Percentiles rank a stretch among this genome's conserved stretches.
These are phyloP conservation scores for Eupeodes latifasciatus DNA, from an alignment of 2,888 invertebrate species.

Conservation along the genomic window DNA sequence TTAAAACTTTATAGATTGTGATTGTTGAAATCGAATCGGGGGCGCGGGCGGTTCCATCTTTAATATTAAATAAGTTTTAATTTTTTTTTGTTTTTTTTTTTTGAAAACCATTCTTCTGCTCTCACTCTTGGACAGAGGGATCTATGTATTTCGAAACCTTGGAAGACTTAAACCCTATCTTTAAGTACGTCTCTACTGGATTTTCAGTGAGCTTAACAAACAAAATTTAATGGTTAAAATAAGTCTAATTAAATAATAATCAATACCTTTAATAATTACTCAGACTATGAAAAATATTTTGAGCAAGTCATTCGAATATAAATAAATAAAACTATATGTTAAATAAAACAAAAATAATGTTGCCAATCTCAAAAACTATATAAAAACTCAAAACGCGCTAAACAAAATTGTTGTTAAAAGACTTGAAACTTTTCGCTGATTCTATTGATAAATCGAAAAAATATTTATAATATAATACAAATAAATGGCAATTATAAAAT, in stretches of 20 bases:
- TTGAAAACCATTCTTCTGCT: slow-evolving; percentile 52
- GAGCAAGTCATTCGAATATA: slow-evolving; percentile 65
- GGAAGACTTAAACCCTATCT: slow-evolving; percentile 66
- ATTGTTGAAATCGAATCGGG: slow-evolving; percentile 55
- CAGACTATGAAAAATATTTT: slow-evolving; percentile 68
- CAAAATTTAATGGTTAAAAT: slow-evolving; percentile 43
- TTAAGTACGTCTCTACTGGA: slow-evolving; percentile 56
- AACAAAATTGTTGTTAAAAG: slow-evolving; percentile 64
- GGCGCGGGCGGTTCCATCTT: slow-evolving; percentile 58
- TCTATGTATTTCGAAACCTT: slow-evolving; percentile 53
- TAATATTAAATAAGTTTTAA: slow-evolving; percentile 19
- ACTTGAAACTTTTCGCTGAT: slow-evolving; percentile 60
- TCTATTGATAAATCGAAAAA: slow-evolving; percentile 45
- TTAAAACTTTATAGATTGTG: slow-evolving; percentile 41
- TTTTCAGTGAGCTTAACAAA: slow-evolving; percentile 44
- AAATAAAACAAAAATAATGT: slow-evolving; percentile 19
- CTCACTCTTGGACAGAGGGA: slow-evolving; percentile 11
- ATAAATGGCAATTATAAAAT: slow-evolving; percentile 32
- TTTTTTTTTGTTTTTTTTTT: slow-evolving; percentile 28
- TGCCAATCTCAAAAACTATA: slow-evolving; percentile 41
- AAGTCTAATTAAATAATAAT: slow-evolving; percentile 54
- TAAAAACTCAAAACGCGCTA: slow-evolving; percentile 44
- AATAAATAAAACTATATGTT: slow-evolving; percentile 25
- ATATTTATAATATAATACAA: slow-evolving; percentile 5
- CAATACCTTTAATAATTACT: slow-evolving; percentile 23